phyloP scores from a whole-genome alignment of 2,113 vertebrate species.

The Barnardius zonarius region DNA sequence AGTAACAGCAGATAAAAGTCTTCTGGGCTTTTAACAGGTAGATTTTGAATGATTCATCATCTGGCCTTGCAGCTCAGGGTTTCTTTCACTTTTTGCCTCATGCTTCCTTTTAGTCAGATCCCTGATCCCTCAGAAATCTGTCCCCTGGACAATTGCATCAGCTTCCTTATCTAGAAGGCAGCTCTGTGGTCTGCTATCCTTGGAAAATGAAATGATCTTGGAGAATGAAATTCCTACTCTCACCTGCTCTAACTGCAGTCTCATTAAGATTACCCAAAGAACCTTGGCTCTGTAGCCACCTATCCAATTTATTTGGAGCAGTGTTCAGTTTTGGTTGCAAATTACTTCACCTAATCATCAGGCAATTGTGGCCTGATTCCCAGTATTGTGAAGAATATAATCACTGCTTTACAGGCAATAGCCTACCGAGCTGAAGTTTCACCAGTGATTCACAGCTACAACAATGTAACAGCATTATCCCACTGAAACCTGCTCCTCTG shows the following conservation, averaged over 20 bases:
- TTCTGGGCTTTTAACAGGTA: neutral
- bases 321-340: neutral
- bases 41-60: neutral
- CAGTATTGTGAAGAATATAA: neutral
- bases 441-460: rapidly evolving
- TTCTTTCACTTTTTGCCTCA: neutral
- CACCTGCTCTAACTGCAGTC: neutral
- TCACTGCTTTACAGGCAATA: neutral
- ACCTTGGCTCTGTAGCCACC: neutral
- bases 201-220: neutral
- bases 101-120: neutral
- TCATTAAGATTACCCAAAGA: neutral
- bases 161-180: neutral
- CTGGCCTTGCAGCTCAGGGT: neutral
- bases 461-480: neutral
- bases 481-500: neutral
- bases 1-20: neutral
- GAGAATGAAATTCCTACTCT: neutral
- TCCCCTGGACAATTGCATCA: neutral
- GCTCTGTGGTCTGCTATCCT: neutral
- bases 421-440: neutral
- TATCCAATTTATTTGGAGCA: neutral
- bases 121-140: neutral
- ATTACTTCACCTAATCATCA: neutral
- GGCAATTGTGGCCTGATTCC: neutral